Evolutionary conservation across 2,888 invertebrate species (phyloP).

Genomic region (Drosophila paucipuncta): DNA sequence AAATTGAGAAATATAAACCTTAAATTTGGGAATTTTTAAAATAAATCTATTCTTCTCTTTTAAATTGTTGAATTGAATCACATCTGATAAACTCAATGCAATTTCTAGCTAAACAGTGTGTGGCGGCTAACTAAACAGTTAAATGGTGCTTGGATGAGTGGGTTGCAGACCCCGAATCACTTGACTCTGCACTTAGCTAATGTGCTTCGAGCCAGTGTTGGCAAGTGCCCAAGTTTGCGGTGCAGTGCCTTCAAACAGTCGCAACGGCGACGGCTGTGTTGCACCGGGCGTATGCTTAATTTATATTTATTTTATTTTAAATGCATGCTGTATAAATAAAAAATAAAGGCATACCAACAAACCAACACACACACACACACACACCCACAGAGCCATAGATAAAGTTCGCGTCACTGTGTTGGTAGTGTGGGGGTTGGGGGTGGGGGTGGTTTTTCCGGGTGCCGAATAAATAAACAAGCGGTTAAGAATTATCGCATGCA

Average conservation of each 20-base stretch:
- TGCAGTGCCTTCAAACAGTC: constrained; percentile 23
- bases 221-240: constrained; percentile 17
- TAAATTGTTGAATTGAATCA: not conserved
- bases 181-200: constrained; percentile 31
- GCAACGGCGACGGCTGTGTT: constrained; percentile 43
- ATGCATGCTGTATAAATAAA: constrained; percentile 78
- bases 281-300: constrained; percentile 75
- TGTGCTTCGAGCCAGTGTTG: constrained; percentile 27
- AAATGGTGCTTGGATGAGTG: constrained; percentile 25
- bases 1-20: not conserved
- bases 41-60: not conserved
- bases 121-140: constrained; percentile 4
- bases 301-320: constrained; percentile 79
- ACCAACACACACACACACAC: constrained; percentile 10
- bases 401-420: constrained; percentile 9
- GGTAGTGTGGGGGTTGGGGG: constrained; percentile 23
- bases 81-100: not conserved
- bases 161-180: constrained; percentile 4
- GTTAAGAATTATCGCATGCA: constrained; percentile 74
- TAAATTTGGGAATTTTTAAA: not conserved
- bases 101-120: not conserved
- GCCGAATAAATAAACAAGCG: constrained; percentile 78
- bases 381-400: constrained; percentile 18
- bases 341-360: constrained; percentile 21
- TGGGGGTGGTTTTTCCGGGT: constrained; percentile 59